Base-by-base conservation (phyloP, 2,113 vertebrate genomes). In the Cercocebus atys region DNA sequence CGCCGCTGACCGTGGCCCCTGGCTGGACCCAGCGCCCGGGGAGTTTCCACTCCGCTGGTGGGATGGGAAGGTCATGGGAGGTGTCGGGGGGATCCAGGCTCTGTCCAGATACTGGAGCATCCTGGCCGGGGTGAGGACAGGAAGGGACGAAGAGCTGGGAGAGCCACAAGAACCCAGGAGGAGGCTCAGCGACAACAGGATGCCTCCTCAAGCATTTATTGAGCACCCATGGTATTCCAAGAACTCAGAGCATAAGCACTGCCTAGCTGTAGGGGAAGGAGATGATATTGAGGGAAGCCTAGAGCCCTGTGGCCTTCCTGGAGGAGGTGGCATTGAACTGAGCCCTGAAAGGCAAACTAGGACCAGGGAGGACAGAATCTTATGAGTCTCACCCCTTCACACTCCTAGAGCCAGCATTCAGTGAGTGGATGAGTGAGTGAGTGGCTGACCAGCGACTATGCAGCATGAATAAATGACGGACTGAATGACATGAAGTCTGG, bases 21-120 rank as follows among this genome's bases (percentile, higher is more conserved):
- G 68, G 76, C 89, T 90, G 52, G 57, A 73, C 32, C 23, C 40
- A 13, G 93, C 6, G n/a, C 81, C 64, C 3, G 9, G 92, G 70
- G 57, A 96, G 87, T 96, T 96, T 95, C 93, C 89, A 95, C 8
- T 87, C 47, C 8, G 18, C 50, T 6, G 18, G 47, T 25, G 25
- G 14, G 43, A 25, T 16, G 32, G 16, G 45, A 45, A 52, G 25
- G 43, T 2, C 76, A 92, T 8, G 27, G 57, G 2, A 1, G 43
- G 79, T 10, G 3, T 5, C n/a, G 8, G 38, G 35, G 55, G 38
- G 14, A 50, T 27, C 0, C 1, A 16, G 59, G 32, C 61, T 84
- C 52, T 86, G 68, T 59, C 80, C 40, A 66, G 92, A 75, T 55
- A 43, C 17, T 0, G 1, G 76, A 57, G 43, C 38, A 40, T 38